Conservation (phyloP, 2,888 invertebrate species). For the Perizoma affinitatum region DNA sequence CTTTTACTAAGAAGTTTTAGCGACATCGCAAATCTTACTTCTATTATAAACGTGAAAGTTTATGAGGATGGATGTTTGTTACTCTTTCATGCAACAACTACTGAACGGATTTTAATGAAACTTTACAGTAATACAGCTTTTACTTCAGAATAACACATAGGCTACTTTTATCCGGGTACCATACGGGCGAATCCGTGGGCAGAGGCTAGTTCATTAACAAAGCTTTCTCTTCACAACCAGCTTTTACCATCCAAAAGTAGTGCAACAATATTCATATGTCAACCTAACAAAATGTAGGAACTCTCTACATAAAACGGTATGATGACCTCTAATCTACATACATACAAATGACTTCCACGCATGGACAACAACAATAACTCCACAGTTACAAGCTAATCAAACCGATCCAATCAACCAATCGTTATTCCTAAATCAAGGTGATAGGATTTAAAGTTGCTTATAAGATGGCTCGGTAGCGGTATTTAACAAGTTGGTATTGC, state of each 20-base stretch:
- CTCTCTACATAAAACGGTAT: constrained; percentile 66
- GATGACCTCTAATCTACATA: constrained; percentile 81
- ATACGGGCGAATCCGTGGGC: no score
- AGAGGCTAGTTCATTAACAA: constrained; percentile 39
- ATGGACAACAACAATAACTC: constrained; percentile 78
- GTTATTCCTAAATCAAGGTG: constrained; percentile 31
- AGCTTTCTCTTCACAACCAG: constrained; percentile 40
- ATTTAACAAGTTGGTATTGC: constrained; percentile 44
- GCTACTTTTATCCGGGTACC: no score
- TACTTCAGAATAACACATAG: no score
- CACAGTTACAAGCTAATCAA: constrained; percentile 52
- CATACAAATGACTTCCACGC: constrained; percentile 79
- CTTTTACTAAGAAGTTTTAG: constrained; percentile 1
- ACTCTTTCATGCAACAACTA: no score
- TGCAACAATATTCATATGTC: constrained; percentile 64
- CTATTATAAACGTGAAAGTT: no score
- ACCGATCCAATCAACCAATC: constrained; percentile 14
- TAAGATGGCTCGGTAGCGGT: constrained; percentile 17
- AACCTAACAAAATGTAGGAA: constrained; percentile 65
- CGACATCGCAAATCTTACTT: constrained; percentile 24
- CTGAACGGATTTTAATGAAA: no score
- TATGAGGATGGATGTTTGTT: no score
- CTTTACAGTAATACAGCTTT: no score
- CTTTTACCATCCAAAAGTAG: constrained; percentile 52
- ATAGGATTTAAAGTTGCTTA: constrained; percentile 52